Percentiles rank a stretch among this genome's conserved stretches.
phyloP scores from a whole-genome alignment of 1,140 invertebrate species.

The Eciton burchellii region DNA sequence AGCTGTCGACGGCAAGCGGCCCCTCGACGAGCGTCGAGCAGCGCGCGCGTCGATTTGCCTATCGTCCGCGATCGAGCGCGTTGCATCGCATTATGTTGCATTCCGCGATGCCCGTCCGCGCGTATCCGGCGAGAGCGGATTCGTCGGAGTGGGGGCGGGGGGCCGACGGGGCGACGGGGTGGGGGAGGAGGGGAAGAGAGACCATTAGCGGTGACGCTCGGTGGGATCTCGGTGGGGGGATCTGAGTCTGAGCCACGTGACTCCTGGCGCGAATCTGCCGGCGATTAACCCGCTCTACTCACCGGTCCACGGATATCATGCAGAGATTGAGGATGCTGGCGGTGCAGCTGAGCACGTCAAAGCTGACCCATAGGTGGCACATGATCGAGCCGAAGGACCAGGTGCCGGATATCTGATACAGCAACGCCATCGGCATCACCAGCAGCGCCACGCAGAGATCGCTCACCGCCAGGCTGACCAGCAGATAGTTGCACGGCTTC shows the following conservation, averaged over 20 bases:
- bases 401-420: conserved; percentile 92
- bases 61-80: background rate
- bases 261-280: background rate
- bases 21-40: background rate
- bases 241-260: background rate
- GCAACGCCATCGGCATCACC: conserved; percentile 95
- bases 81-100: conserved; percentile 11
- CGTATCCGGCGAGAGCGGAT: background rate
- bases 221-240: background rate
- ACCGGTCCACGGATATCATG: conserved; percentile 94
- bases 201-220: background rate
- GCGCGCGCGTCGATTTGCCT: background rate
- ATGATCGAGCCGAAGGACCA: conserved; percentile 94
- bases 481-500: conserved; percentile 93
- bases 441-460: conserved; percentile 93
- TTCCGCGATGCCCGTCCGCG: background rate
- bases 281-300: conserved; percentile 66
- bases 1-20: background rate
- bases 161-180: no score
- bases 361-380: conserved; percentile 95
- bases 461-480: conserved; percentile 96
- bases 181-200: no score
- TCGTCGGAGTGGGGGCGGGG: background rate
- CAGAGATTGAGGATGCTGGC: conserved; percentile 97
- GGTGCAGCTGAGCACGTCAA: conserved; percentile 93